Percentiles rank a stretch among this genome's conserved stretches.
Evolutionary conservation across 2,797 vertebrate species (phyloP).

Genomic region (Protonibea diacanthus): DNA sequence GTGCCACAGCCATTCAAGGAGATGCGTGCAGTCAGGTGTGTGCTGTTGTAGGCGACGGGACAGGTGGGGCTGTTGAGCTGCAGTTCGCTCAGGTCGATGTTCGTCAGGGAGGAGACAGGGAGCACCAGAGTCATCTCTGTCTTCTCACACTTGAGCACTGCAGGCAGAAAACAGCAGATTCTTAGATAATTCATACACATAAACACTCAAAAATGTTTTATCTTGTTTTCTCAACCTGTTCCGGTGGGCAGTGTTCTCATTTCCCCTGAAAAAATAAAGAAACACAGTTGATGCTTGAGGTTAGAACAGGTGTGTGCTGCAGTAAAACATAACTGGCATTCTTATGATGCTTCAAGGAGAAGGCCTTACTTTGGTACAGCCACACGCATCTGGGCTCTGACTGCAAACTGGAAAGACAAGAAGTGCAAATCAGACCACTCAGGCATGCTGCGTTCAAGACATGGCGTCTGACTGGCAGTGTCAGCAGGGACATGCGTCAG

Average conservation of each 20-base stretch:
- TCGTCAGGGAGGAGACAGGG: constrained; percentile 67
- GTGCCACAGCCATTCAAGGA: constrained; percentile 81
- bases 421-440: constrained; percentile 30
- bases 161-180: constrained; percentile 11
- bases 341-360: background rate
- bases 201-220: background rate
- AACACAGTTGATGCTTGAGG: constrained; percentile 10
- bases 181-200: background rate
- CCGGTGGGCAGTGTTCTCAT: constrained; percentile 70
- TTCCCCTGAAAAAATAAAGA: constrained; percentile 67
- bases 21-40: constrained; percentile 76
- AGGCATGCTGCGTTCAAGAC: background rate
- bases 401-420: constrained; percentile 80
- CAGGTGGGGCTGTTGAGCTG: constrained; percentile 82
- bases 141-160: constrained; percentile 77
- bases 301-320: background rate
- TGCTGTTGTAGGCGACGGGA: constrained; percentile 74
- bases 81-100: constrained; percentile 68
- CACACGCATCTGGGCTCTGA: constrained; percentile 82
- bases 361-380: constrained; percentile 83
- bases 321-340: constrained; percentile 11
- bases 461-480: background rate
- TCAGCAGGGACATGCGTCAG: background rate
- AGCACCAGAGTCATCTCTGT: constrained; percentile 78
- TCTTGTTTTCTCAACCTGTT: constrained; percentile 73